These are phyloP conservation scores for Artibeus jamaicensis DNA, from an alignment of 2,797 vertebrate genomes.

Conservation along the genomic window DNA sequence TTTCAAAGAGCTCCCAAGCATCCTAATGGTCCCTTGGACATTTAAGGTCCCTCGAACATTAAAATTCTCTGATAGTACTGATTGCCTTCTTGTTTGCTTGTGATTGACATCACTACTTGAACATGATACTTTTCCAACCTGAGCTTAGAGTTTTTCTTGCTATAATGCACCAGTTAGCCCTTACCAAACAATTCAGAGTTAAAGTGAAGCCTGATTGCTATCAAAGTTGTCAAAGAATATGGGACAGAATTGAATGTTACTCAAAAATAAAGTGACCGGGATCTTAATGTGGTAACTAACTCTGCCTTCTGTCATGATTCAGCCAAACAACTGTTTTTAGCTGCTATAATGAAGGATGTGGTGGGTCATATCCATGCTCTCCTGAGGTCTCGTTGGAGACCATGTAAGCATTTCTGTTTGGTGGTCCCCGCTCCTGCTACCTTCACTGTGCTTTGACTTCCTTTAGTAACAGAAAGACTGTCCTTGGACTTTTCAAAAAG, in stretches of 20 bases:
- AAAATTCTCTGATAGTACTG: neutral
- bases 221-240: neutral
- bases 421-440: fast-evolving
- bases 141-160: neutral
- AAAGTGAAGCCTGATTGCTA: neutral
- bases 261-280: neutral
- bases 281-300: neutral
- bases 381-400: neutral
- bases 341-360: neutral
- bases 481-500: neutral
- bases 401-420: neutral
- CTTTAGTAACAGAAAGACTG: neutral
- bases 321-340: neutral
- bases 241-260: neutral
- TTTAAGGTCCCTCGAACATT: no score
- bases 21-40: neutral
- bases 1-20: neutral
- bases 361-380: no score
- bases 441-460: neutral
- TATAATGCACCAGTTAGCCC: neutral
- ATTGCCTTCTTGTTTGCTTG: neutral
- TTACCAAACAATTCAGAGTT: neutral
- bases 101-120: neutral
- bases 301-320: neutral
- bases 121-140: neutral